Conservation (phyloP, 2,113 vertebrate genomes). For the Catharus bicknelli region DNA sequence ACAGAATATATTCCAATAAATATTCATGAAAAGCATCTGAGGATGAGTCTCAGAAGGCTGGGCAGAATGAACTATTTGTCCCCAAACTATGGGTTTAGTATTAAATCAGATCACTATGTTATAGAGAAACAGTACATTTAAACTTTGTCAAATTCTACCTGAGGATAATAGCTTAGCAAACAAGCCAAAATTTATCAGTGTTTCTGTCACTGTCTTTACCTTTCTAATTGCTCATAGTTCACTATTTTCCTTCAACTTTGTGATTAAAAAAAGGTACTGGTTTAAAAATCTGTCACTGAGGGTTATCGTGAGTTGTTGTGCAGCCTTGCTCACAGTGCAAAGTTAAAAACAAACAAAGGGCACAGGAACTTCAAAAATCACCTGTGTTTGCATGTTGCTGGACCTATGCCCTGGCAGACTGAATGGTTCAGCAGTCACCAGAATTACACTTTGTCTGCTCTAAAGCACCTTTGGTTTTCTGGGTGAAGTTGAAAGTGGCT, state of each 20-base stretch:
- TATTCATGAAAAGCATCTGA: neutral
- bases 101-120: neutral
- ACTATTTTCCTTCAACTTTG: constrained; percentile 24
- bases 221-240: neutral
- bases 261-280: neutral
- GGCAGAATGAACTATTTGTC: neutral
- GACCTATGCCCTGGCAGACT: neutral
- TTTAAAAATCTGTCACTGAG: constrained; percentile 22
- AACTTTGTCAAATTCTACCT: neutral
- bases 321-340: neutral
- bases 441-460: neutral
- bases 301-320: neutral
- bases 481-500: neutral
- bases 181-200: neutral
- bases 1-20: neutral
- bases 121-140: neutral
- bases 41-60: neutral
- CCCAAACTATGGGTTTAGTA: neutral
- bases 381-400: neutral
- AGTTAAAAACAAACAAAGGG: neutral
- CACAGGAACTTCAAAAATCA: neutral
- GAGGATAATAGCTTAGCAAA: constrained; percentile 37
- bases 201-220: constrained; percentile 36
- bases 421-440: neutral
- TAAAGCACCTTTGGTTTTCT: neutral